A percentile compares a stretch with the other conserved stretches of the same genome.
phyloP scores from a whole-genome alignment of 1,140 invertebrate species.

The Vollenhovia emeryi region DNA sequence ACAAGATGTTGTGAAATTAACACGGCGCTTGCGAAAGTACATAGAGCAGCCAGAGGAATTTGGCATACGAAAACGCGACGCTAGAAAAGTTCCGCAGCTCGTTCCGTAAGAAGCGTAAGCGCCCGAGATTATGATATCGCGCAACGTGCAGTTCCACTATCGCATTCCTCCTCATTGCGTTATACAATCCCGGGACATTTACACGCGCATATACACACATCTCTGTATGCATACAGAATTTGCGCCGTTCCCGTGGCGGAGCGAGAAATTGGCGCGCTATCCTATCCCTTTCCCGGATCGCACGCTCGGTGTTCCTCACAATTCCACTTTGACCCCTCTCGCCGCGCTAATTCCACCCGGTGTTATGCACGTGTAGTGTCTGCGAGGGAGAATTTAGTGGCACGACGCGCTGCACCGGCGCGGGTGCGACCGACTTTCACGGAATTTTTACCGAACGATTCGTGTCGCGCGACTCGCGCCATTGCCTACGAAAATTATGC shows the following conservation, averaged over 20 bases:
- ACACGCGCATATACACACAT: conserved; percentile 12
- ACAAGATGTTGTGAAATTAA: conserved; percentile 9
- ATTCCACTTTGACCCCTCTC: conserved; percentile 40
- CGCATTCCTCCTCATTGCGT: conserved; percentile 24
- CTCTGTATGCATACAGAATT: conserved; percentile 21
- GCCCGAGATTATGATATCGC: conserved; percentile 34
- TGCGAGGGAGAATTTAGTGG: conserved; percentile 39
- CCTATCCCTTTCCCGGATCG: conserved; percentile 22
- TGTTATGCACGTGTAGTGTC: neutral
- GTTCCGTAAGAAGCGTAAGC: neutral
- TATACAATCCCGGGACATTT: conserved; percentile 53
- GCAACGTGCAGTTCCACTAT: neutral
- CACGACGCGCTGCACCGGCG: neutral
- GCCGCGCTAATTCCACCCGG: conserved; percentile 24
- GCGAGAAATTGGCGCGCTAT: conserved; percentile 37
- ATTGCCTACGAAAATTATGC: conserved; percentile 74
- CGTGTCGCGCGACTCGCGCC: conserved; percentile 58
- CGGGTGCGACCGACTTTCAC: conserved; percentile 50
- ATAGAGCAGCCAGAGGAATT: neutral
- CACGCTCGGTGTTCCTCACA: conserved; percentile 30
- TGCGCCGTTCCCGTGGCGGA: conserved; percentile 15
- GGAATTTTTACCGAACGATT: conserved; percentile 71
- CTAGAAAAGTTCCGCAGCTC: conserved; percentile 2
- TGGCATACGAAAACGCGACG: neutral
- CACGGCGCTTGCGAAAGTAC: neutral